Conservation (phyloP, 2,113 vertebrate genomes). For the Sceloporus tristichus region DNA sequence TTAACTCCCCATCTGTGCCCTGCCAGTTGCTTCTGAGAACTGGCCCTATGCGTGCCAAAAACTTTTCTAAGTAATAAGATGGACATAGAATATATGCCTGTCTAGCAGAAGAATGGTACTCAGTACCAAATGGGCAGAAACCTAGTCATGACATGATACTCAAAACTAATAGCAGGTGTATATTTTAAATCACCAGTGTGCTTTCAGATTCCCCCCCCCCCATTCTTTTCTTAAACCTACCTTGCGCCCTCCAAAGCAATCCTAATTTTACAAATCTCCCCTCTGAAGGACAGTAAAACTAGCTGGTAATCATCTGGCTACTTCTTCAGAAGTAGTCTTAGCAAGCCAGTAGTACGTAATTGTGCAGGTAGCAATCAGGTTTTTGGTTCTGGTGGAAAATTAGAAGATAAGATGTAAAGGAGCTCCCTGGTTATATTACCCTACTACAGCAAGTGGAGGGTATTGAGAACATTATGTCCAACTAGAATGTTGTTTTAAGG, state of each 20-base stretch:
- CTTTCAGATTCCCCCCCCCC: neutral
- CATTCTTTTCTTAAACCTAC: neutral
- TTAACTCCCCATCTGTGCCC: neutral
- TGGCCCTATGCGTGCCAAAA: neutral
- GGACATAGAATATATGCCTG: neutral
- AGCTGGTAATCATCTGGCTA: too few relatives aligned
- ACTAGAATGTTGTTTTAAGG: neutral
- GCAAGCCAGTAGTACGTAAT: too few relatives aligned
- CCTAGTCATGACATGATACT: neutral
- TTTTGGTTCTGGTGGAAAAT: neutral
- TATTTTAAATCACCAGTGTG: neutral
- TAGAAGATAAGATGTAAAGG: constrained; percentile 2
- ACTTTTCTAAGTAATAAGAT: neutral
- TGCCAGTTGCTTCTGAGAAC: neutral
- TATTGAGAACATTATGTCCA: neutral
- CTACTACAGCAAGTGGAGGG: constrained; percentile 39
- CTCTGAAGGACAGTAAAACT: too few relatives aligned
- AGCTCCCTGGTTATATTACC: constrained; percentile 13
- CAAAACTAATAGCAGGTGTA: neutral
- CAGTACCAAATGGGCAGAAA: neutral
- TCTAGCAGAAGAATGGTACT: neutral
- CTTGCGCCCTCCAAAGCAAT: too few relatives aligned
- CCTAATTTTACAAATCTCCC: too few relatives aligned
- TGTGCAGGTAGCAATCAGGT: too few relatives aligned
- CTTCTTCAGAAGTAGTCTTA: too few relatives aligned